Evolutionary conservation across 1,140 invertebrate species (phyloP), one percentile per base, ranked within the genome.

Genomic region (Neuroterus valhalla): DNA sequence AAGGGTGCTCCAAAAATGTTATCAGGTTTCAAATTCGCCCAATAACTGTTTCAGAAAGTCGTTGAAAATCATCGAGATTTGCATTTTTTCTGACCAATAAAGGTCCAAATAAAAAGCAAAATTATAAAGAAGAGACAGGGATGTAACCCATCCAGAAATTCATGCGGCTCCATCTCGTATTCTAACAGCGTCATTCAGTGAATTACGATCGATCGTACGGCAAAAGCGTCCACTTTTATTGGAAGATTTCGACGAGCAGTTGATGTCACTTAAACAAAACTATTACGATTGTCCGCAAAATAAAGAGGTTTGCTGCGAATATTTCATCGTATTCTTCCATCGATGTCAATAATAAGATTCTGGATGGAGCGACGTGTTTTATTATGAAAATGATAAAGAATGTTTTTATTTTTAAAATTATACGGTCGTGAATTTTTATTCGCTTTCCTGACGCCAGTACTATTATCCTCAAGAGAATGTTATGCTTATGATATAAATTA

Each of bases 131-230:
- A 62, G 3, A 26, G 26, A 26, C 19, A 12, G 52, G 14, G 21
- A 19, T 26, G 26, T 3, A 26, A 38, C 31, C 70, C 45, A 77
- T 67, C 66, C 67, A 75, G 70, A 76, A 82, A 83, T 78, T 67
- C 45, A 48, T 11, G 46, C 23, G 14, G 17, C 66, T 31, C 21
- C 45, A 50, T 10, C 45, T 68, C 26, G 68, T 50, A 68, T 72
- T 52, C 75, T 71, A 78, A 75, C 52, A 44, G 68, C 73, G 75
- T 75, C 75, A 79, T 80, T 83, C 76, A 50, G 70, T 52, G 70
- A 84, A 82, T 82, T 79, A 84, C 81, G 79, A 84, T 81, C 76
- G 72, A 69, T 78, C 77, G 72, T 81, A 82, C 76, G 81, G 76
- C 68, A 48, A 23, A 68, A 68, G 26, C 26, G 23, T 62, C 55